phyloP scores from a whole-genome alignment of 2,888 invertebrate species.

The Beris morrisii region DNA sequence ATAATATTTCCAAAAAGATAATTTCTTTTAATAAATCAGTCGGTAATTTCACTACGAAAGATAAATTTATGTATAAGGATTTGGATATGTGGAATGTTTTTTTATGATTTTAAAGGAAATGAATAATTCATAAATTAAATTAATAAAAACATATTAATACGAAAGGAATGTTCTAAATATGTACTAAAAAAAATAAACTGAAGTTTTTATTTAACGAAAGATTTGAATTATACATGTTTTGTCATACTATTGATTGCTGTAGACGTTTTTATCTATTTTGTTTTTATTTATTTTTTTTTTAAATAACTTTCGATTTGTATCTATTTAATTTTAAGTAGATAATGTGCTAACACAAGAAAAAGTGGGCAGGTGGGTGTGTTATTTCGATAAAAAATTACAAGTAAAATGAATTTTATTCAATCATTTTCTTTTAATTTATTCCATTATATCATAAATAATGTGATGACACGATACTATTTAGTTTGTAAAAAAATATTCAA shows the following conservation, averaged over 20 bases:
- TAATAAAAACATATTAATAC: no score
- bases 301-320: constrained; percentile 10
- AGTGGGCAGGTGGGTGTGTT: constrained; percentile 42
- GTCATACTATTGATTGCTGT: constrained; percentile 12
- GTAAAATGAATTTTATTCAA: constrained; percentile 31
- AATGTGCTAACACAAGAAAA: constrained; percentile 34
- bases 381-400: constrained; percentile 42
- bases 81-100: no score
- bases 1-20: no score
- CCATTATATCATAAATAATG: constrained; percentile 34
- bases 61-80: no score
- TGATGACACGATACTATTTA: constrained; percentile 33
- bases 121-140: no score
- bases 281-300: constrained; percentile 21
- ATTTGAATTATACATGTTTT: constrained; percentile 17
- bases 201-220: constrained; percentile 13
- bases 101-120: no score
- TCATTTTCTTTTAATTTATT: constrained; percentile 21
- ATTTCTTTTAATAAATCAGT: no score
- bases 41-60: no score
- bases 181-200: background rate
- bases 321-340: constrained; percentile 7
- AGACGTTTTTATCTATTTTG: constrained; percentile 14
- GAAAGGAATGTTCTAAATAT: no score
- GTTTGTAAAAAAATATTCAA: constrained; percentile 19